Percentiles rank a stretch among this genome's conserved stretches.
phyloP scores from a whole-genome alignment of 1,140 invertebrate genomes.

The Helicoverpa zea region DNA sequence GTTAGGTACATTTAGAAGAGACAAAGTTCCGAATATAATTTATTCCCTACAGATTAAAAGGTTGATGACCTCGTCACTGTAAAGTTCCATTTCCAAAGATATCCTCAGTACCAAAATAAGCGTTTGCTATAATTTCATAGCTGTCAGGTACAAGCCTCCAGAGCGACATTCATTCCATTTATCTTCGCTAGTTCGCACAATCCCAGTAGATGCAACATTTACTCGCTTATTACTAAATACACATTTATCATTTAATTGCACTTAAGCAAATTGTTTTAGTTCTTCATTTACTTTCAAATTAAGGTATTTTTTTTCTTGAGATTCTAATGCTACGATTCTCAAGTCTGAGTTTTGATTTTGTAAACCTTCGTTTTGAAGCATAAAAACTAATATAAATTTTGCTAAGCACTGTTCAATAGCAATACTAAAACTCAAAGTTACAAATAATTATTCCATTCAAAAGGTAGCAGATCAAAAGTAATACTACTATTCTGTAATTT shows the following conservation, averaged over 20 bases:
- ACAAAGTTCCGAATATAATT: no score
- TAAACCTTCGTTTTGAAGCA: no score
- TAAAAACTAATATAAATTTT: no score
- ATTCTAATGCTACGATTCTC: no score
- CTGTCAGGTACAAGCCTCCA: slow-evolving; percentile 51
- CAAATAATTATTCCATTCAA: no score
- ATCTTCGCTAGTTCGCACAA: slow-evolving; percentile 53
- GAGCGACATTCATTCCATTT: slow-evolving; percentile 59
- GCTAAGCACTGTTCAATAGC: no score
- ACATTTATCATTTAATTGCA: slow-evolving; percentile 37
- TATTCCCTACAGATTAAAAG: neutral
- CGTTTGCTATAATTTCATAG: slow-evolving; percentile 55
- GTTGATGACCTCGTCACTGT: neutral
- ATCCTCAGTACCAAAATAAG: slow-evolving; percentile 52
- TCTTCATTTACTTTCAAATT: neutral
- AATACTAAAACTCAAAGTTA: no score
- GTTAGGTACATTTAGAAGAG: no score
- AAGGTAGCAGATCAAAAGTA: no score
- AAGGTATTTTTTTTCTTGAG: neutral
- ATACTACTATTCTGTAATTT: no score
- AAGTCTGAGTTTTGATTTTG: no score
- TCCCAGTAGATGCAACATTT: slow-evolving; percentile 34
- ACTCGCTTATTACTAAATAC: slow-evolving; percentile 28
- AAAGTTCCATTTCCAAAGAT: slow-evolving; percentile 36
- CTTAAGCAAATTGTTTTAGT: slow-evolving; percentile 1